phyloP scores from a whole-genome alignment of 2,888 invertebrate genomes.

The Exocentrus adspersus region DNA sequence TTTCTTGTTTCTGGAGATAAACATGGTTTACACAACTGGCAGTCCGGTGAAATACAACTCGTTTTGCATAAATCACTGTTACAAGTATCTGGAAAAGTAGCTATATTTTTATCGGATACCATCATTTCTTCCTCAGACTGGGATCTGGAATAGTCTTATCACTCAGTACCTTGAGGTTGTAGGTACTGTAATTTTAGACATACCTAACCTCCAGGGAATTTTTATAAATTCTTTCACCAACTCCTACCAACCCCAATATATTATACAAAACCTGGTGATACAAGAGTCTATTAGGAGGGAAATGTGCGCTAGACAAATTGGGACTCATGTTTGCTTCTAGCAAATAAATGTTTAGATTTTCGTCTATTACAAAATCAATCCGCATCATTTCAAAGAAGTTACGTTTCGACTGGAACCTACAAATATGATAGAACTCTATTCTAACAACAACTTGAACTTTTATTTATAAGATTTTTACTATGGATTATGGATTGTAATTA shows the following conservation, averaged over 20 bases:
- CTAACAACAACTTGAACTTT: too few species aligned
- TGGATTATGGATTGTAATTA: too few species aligned
- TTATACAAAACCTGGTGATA: slow-evolving; percentile 94
- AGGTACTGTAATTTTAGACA: slow-evolving; percentile 25
- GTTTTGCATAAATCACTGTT: slow-evolving; percentile 66
- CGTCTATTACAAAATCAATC: slow-evolving; percentile 93
- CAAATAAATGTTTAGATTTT: slow-evolving; percentile 83
- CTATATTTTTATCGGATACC: slow-evolving; percentile 82
- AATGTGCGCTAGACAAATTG: slow-evolving; percentile 93
- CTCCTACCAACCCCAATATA: slow-evolving; percentile 81
- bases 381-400: slow-evolving; percentile 96
- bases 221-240: slow-evolving; percentile 67
- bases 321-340: slow-evolving; percentile 99
- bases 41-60: slow-evolving; percentile 74
- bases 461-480: too few species aligned
- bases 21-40: slow-evolving; percentile 84
- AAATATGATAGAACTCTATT: too few species aligned
- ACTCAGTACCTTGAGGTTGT: too few species aligned
- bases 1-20: slow-evolving; percentile 69
- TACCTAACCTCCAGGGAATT: slow-evolving; percentile 63
- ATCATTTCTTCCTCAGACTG: slow-evolving; percentile 51
- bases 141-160: slow-evolving; percentile 36
- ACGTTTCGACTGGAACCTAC: slow-evolving; percentile 64
- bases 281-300: slow-evolving; percentile 84
- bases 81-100: slow-evolving; percentile 79